Base-by-base conservation (phyloP, 2,888 invertebrate genomes). In the Epirrhoe tristata region DNA sequence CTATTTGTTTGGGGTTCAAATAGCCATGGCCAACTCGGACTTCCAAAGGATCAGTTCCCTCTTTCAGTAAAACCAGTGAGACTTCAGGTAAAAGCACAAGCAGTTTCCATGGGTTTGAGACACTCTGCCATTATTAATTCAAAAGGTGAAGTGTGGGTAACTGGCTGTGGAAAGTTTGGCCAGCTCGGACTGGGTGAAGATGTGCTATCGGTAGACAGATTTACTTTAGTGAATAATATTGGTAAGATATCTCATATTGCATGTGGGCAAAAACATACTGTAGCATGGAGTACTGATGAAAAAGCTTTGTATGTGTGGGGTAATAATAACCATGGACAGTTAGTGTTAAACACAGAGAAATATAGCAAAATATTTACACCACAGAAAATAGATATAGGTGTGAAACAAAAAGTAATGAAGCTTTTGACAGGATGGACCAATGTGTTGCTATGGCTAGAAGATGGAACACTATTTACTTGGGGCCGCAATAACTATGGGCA, bases 1-100 rank as follows among this genome's bases (percentile, higher is more conserved):
- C 85, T 98, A 1, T 96, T 96, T 88, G 96, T 96, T 2, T 98
- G 98, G 98, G 98, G 98, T 5, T 96, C 97, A 24, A 97, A 97
- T 84, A 93, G 94, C 69, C 96, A 95, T 82, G 96, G 97, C 17
- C 97, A 97, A 81, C 88, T 97, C 61, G 97, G 97, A 12, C 89
- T 96, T 36, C 91, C 93, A 0, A 94, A 93, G 82, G 89, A 84
- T 75, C 93, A 84, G 64, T 94, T 93, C 70, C 74, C 85, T 39
- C 86, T 87, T 63, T 73, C 78, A 67, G 81, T 91, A 8, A 86
- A 83, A 66, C 91, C 92, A 48, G 79, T 93, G 0, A 81, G 87
- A 62, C 76, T 94, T 10, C 88, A 88, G 69, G 87, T 94, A 4
- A 94, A 94, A 80, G 94, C 95, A 67, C 91, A 88, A 77, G 77